Evolutionary conservation across 2,113 vertebrate genomes (phyloP).

Genomic region (Alectura lathami): DNA sequence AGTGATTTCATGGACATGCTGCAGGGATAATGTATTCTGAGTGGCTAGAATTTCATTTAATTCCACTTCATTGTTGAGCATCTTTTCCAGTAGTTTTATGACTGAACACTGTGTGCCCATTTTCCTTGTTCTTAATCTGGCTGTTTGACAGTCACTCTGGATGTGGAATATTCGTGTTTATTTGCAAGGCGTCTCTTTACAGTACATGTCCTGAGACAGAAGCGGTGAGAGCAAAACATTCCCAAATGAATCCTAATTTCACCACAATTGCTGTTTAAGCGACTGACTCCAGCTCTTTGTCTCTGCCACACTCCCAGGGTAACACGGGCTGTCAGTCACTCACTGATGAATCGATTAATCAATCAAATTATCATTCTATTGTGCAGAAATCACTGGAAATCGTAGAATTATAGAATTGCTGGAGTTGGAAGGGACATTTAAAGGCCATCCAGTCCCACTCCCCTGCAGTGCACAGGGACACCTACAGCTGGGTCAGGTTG

Average conservation of each 20-base stretch:
- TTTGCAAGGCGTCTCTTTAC: neutral
- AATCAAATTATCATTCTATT: neutral
- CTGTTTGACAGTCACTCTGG: neutral
- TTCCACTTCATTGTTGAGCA: slow-evolving; percentile 69
- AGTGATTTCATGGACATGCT: slow-evolving; percentile 66
- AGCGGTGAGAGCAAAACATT: neutral
- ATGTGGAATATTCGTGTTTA: neutral
- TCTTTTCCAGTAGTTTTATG: slow-evolving; percentile 56
- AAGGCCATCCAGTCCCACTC: too few relatives aligned
- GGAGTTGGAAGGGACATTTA: neutral
- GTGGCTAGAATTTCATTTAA: slow-evolving; percentile 74
- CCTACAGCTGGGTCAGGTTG: too few relatives aligned
- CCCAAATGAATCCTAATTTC: neutral
- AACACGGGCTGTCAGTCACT: neutral
- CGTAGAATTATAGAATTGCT: neutral
- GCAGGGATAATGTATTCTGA: slow-evolving; percentile 75
- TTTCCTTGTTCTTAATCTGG: neutral
- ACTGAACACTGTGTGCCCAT: slow-evolving; percentile 32
- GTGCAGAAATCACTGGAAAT: neutral
- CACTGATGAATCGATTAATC: neutral
- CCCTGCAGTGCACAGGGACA: too few relatives aligned
- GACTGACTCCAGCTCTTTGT: neutral
- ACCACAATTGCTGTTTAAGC: neutral
- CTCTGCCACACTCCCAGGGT: neutral
- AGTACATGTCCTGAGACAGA: neutral